These are phyloP conservation scores for Montipora cactus DNA, from an alignment of 64 coral and sea anemone species.

Conservation along the genomic window DNA sequence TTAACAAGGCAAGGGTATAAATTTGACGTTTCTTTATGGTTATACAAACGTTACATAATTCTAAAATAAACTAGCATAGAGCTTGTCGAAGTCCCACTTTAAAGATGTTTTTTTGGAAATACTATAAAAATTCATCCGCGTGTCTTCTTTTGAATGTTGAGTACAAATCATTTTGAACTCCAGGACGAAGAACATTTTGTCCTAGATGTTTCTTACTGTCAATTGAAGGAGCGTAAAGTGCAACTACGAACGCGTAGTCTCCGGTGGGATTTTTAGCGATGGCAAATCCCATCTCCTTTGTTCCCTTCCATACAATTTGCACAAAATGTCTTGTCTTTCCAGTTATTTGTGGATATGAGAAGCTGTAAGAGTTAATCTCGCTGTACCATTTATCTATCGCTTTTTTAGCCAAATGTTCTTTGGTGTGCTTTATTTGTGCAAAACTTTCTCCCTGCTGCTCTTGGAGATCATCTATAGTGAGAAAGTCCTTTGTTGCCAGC, in stretches of 20 bases:
- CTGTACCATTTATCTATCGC: slow-evolving; percentile 82
- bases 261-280: slow-evolving; percentile 64
- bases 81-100: no score
- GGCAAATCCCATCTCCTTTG: slow-evolving; percentile 80
- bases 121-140: background rate
- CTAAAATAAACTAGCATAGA: no score
- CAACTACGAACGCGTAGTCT: slow-evolving; percentile 85
- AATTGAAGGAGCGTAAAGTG: slow-evolving; percentile 67
- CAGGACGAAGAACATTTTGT: slow-evolving; percentile 60
- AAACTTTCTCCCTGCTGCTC: slow-evolving; percentile 83
- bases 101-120: background rate
- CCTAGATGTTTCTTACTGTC: slow-evolving; percentile 23
- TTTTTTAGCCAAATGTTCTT: slow-evolving; percentile 26
- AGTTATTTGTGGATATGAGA: slow-evolving; percentile 81
- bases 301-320: slow-evolving; percentile 84
- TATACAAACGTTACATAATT: no score
- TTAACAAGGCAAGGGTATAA: background rate
- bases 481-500: slow-evolving; percentile 67
- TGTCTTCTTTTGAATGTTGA: slow-evolving; percentile 37
- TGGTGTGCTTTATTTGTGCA: slow-evolving; percentile 57
- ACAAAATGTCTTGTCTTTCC: slow-evolving; percentile 81
- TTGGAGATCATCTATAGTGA: slow-evolving; percentile 72
- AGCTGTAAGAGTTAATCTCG: slow-evolving; percentile 84
- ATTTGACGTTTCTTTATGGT: no score
- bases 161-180: slow-evolving; percentile 56